phyloP scores from a whole-genome alignment of 2,113 vertebrate genomes.

The Embiotoca jacksoni region DNA sequence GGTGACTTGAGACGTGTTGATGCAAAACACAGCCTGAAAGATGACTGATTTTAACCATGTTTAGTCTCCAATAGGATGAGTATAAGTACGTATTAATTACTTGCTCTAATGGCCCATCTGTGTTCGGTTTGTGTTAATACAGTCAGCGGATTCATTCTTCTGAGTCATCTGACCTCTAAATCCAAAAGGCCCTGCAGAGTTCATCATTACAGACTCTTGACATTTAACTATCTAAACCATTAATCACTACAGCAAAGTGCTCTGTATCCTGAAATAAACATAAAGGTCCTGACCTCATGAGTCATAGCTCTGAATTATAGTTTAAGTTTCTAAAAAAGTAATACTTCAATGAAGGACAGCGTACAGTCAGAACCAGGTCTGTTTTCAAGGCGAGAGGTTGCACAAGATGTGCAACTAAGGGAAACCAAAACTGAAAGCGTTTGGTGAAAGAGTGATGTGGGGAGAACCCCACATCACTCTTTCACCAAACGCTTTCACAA shows the following conservation, averaged over 20 bases:
- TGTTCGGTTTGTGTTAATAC: constrained; percentile 1
- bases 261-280: constrained; percentile 24
- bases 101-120: not conserved
- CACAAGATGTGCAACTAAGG: fast-evolving
- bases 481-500: no score
- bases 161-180: constrained; percentile 5
- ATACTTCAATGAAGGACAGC: not conserved
- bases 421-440: not conserved
- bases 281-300: not conserved
- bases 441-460: no score
- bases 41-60: not conserved
- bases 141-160: not conserved
- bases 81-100: not conserved
- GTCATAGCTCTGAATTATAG: constrained; percentile 2
- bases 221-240: not conserved
- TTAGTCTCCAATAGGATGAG: constrained; percentile 22
- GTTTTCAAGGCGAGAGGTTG: not conserved
- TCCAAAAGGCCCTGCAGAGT: not conserved
- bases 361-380: not conserved
- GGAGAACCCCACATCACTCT: no score
- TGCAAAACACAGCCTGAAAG: not conserved
- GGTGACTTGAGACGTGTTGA: not conserved
- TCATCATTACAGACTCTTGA: constrained; percentile 8
- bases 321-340: not conserved
- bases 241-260: not conserved